Evolutionary conservation across 2,888 invertebrate genomes (phyloP), one percentile per base, ranked within the genome.

Genomic region (Physocephala rufipes): DNA sequence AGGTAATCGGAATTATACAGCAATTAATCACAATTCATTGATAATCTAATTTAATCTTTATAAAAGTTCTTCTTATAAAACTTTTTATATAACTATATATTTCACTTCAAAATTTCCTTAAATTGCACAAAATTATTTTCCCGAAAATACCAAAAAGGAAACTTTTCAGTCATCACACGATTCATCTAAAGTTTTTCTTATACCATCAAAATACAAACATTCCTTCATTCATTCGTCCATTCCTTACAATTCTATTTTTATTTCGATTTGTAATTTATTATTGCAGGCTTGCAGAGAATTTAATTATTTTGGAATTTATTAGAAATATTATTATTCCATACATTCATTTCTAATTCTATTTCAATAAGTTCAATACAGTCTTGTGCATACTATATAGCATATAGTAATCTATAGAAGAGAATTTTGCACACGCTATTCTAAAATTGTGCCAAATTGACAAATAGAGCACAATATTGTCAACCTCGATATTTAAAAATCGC

Each of bases 261-360:
- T 9, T 53, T 19, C 28, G 24, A 28, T 58, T 28, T 28, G 28
- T 58, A 58, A 58, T 58, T 58, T 26, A 58, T 21, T 7, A 24
- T 24, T 58, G 26, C 58, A n/a, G n/a, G n/a, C n/a, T n/a, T 58
- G 58, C 21, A 58, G n/a, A 26, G 58, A 26, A 28, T 58, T 36
- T 36, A n/a, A 58, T 28, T 7, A 26, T 26, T 24, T 28, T 58
- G 26, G 28, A 16, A 58, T 58, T 21, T 24, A 58, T 58, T 21
- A 58, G 15, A 26, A 28, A 28, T 24, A 5, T n/a, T 53, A 9
- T 4, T 12, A 53, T 53, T 53, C 53, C 53, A 53, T 53, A n/a
- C 49, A 49, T 53, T n/a, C 21, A 19, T 13, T 53, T 21, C 12
- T n/a, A 36, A 7, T 36, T 36, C 36, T 36, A 36, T 36, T 36